Evolutionary conservation across 1,140 invertebrate genomes (phyloP).

Genomic region (Glossosoma conforme): DNA sequence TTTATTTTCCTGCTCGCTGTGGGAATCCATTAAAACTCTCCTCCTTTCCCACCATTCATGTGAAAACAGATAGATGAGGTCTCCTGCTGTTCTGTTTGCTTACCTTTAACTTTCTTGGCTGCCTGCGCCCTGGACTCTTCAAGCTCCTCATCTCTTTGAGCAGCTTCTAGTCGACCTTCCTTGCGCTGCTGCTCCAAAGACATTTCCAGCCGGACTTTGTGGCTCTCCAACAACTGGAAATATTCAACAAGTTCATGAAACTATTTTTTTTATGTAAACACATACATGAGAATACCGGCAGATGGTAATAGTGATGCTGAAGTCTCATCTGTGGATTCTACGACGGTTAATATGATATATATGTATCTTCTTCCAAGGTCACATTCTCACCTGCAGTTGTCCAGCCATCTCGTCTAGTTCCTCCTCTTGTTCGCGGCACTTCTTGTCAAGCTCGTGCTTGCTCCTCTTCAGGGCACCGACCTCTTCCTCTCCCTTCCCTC

Average conservation of each 20-base stretch:
- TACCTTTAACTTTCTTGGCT: slow-evolving; percentile 85
- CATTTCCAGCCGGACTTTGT: slow-evolving; percentile 89
- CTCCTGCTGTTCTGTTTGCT: too few species aligned
- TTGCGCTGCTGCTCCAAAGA: slow-evolving; percentile 86
- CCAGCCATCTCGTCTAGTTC: slow-evolving; percentile 91
- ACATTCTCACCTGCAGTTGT: slow-evolving; percentile 61
- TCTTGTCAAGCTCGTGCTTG: slow-evolving; percentile 83
- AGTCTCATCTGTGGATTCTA: too few species aligned
- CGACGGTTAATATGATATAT: not conserved
- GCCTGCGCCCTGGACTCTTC: slow-evolving; percentile 84
- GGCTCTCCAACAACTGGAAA: slow-evolving; percentile 72
- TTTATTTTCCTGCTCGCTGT: too few species aligned
- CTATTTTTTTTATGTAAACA: not conserved
- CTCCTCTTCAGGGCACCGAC: slow-evolving; percentile 72
- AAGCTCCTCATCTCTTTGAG: slow-evolving; percentile 86
- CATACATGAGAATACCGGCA: not conserved
- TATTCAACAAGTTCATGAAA: slow-evolving; percentile 6
- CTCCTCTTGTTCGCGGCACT: slow-evolving; percentile 88
- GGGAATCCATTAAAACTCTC: too few species aligned
- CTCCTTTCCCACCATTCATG: too few species aligned
- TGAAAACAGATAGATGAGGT: too few species aligned
- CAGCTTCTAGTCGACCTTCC: slow-evolving; percentile 79
- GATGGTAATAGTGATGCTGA: too few species aligned
- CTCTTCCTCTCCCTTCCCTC: slow-evolving; percentile 82
- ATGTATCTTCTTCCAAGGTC: slow-evolving; percentile 18